Conservation (phyloP, 2,888 invertebrate species). For the Autographa gamma region DNA sequence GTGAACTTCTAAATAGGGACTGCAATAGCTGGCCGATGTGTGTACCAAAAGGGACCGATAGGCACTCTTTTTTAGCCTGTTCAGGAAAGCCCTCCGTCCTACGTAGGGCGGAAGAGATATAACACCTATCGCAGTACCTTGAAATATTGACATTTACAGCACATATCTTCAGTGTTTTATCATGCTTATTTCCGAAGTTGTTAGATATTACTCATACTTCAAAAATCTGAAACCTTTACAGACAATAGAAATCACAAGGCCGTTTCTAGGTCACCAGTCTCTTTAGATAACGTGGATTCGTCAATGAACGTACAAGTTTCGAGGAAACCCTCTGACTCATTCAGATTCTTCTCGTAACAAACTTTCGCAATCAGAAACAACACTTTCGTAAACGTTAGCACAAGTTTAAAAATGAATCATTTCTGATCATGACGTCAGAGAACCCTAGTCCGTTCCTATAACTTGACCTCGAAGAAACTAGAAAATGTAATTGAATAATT, state of each 20-base stretch:
- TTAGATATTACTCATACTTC: not conserved
- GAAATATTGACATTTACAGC: too few species aligned
- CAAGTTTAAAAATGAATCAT: conserved; percentile 3
- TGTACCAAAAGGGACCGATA: too few species aligned
- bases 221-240: not conserved
- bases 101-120: too few species aligned
- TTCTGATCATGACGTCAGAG: not conserved
- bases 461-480: not conserved
- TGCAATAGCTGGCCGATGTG: too few species aligned
- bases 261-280: not conserved
- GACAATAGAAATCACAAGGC: conserved; percentile 3
- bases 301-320: not conserved
- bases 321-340: conserved; percentile 7
- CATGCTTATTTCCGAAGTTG: not conserved
- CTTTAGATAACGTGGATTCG: not conserved
- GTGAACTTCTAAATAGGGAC: too few species aligned
- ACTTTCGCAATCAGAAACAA: not conserved
- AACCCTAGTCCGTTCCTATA: not conserved
- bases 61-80: too few species aligned
- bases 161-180: not conserved
- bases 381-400: not conserved
- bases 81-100: too few species aligned
- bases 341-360: not conserved
- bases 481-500: too few species aligned
- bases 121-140: too few species aligned